A percentile compares a stretch with the other conserved stretches of the same genome.
Evolutionary conservation across 2,113 vertebrate species (phyloP).

Genomic region (Hiodon tergisus): DNA sequence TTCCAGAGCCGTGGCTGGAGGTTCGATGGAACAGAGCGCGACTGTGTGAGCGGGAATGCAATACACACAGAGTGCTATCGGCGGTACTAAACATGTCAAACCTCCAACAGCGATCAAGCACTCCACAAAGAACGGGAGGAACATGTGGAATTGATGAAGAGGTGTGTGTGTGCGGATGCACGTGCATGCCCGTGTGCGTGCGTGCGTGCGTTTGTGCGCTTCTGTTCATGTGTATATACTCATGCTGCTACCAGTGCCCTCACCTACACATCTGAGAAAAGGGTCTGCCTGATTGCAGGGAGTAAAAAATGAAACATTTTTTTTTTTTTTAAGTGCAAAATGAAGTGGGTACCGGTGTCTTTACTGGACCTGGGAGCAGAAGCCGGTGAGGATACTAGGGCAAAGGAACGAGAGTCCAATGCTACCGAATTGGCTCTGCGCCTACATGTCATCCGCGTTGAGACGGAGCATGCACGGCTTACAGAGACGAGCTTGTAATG

Average conservation of each 20-base stretch:
- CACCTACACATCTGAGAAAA: constrained; percentile 18
- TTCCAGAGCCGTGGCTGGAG: constrained; percentile 22
- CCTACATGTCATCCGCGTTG: too few species aligned
- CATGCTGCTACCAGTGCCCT: constrained; percentile 4
- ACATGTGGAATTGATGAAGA: not conserved
- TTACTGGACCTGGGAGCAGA: too few species aligned
- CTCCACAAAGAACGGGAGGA: constrained; percentile 5
- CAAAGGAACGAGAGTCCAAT: too few species aligned
- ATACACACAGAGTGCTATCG: constrained; percentile 6
- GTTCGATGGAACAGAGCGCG: constrained; percentile 12
- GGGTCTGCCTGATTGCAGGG: too few species aligned
- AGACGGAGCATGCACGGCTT: too few species aligned
- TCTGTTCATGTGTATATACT: constrained; percentile 11
- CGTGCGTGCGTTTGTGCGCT: not conserved
- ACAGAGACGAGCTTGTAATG: too few species aligned
- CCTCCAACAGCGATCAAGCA: not conserved
- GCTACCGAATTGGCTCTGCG: too few species aligned
- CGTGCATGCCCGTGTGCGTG: constrained; percentile 11
- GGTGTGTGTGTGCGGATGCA: not conserved
- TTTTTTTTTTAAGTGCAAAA: too few species aligned
- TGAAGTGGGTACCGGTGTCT: too few species aligned
- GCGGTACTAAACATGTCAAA: constrained; percentile 24
- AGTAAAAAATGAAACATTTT: too few species aligned
- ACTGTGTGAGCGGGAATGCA: constrained; percentile 5
- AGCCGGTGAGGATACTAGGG: too few species aligned